phyloP scores from a whole-genome alignment of 2,113 vertebrate species.

The Butastur rufipennis region DNA sequence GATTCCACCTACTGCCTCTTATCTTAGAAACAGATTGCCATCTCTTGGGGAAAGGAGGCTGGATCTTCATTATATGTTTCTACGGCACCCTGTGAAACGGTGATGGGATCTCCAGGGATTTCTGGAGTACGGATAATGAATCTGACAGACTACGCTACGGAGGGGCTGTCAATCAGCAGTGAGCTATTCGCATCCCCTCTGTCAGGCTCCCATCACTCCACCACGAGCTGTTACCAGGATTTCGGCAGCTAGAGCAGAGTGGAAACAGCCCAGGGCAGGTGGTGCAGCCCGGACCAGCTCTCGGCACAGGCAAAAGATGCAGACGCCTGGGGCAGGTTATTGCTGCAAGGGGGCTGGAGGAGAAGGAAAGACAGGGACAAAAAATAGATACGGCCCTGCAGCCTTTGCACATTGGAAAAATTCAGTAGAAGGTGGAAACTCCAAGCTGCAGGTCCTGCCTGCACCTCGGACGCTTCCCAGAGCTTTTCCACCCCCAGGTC shows the following conservation, averaged over 20 bases:
- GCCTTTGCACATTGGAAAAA: background rate
- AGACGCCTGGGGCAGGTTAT: background rate
- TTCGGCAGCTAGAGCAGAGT: background rate
- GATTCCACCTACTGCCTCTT: background rate
- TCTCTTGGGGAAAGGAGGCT: background rate
- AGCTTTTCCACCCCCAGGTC: background rate
- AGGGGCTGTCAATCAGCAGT: background rate
- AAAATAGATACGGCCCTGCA: background rate
- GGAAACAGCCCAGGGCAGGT: background rate
- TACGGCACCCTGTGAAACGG: background rate
- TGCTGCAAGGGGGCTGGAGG: background rate
- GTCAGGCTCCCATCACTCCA: background rate
- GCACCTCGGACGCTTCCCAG: background rate
- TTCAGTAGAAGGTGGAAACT: background rate
- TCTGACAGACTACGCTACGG: background rate
- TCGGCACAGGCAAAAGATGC: background rate
- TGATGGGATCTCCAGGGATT: conserved; percentile 26
- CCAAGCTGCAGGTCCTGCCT: background rate
- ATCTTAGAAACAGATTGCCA: background rate
- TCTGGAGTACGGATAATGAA: background rate
- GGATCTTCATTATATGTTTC: background rate
- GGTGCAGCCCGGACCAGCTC: background rate
- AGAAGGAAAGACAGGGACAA: background rate
- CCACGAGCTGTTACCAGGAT: background rate
- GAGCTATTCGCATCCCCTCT: background rate